phyloP scores from a whole-genome alignment of 2,797 vertebrate genomes.

The Sebastes goodei region DNA sequence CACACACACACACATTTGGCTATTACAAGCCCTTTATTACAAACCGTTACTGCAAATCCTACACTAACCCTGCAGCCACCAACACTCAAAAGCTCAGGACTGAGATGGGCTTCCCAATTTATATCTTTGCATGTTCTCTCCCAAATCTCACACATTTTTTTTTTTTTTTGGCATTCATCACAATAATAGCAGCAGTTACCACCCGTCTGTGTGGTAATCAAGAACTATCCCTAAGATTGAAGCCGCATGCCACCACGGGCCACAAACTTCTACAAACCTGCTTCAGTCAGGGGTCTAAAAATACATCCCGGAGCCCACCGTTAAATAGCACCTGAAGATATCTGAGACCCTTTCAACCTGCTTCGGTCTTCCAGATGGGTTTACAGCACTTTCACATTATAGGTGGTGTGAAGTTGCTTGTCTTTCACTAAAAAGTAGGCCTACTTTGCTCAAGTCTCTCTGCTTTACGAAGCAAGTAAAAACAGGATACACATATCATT shows the following conservation, averaged over 20 bases:
- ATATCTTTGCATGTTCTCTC: constrained; percentile 56
- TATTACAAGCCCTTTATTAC: constrained; percentile 10
- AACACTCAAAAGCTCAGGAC: constrained; percentile 40
- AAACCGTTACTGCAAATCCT: constrained; percentile 6
- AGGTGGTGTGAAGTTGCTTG: not conserved
- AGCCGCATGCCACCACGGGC: not conserved
- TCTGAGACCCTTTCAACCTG: not conserved
- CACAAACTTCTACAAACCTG: not conserved
- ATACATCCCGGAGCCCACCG: not conserved
- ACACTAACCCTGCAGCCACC: constrained; percentile 14
- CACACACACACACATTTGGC: not conserved
- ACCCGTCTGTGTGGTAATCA: not conserved
- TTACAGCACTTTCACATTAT: not conserved
- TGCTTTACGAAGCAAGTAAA: not conserved
- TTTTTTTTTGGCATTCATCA: not conserved
- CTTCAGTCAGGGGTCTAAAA: not conserved
- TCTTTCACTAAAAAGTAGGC: not conserved
- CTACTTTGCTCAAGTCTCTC: not conserved
- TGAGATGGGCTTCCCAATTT: constrained; percentile 43
- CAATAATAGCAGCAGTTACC: not conserved
- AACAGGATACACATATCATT: not conserved
- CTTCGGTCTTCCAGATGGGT: not conserved
- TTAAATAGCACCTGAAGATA: not conserved
- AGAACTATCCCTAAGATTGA: not conserved
- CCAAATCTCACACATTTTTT: not conserved